These are phyloP conservation scores for Empidonax alnorum DNA, from an alignment of 2,113 vertebrate species.

Conservation along the genomic window DNA sequence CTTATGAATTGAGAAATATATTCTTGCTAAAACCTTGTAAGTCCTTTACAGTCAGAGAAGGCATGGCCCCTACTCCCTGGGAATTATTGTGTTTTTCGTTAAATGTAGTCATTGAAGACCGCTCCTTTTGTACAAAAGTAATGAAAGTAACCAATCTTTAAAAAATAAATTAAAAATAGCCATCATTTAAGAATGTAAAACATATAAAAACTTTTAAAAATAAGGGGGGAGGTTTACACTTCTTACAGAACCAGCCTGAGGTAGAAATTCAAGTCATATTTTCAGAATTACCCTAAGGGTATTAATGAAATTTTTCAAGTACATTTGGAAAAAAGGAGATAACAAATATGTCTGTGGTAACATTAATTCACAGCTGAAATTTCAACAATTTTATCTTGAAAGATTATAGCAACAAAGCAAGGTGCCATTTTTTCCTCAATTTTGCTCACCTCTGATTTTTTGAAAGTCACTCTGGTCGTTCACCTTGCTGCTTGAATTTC, in stretches of 20 bases:
- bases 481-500: neutral
- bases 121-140: neutral
- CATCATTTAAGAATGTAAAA: neutral
- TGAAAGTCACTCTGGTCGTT: neutral
- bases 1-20: neutral
- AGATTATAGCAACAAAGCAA: neutral
- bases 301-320: neutral
- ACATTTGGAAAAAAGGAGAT: neutral
- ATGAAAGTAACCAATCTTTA: neutral
- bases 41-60: neutral
- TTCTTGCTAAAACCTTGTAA: neutral
- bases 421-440: neutral
- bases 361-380: neutral
- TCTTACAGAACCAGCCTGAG: neutral
- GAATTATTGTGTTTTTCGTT: neutral
- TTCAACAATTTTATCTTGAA: neutral
- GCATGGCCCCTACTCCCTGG: neutral
- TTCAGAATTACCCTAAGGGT: neutral
- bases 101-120: neutral
- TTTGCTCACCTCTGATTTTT: neutral
- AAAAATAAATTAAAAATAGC: neutral
- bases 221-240: neutral
- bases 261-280: neutral
- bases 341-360: neutral
- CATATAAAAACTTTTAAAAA: rapidly evolving